phyloP scores from a whole-genome alignment of 2,113 vertebrate genomes.

The Irena cyanogastra region DNA sequence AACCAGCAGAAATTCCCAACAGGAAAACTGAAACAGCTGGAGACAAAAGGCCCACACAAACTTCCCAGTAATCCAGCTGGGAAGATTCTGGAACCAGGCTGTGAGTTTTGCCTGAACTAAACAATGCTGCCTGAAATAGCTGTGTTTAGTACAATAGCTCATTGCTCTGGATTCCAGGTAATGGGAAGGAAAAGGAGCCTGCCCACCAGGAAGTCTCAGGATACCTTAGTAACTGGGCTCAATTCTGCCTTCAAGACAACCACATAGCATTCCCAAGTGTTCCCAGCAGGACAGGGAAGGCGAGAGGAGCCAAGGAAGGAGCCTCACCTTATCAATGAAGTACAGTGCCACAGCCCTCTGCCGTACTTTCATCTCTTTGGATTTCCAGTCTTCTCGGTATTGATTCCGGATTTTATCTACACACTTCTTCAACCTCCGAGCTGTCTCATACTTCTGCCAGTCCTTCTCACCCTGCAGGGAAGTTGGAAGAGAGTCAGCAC shows the following conservation, averaged over 20 bases:
- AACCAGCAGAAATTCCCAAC: conserved; percentile 15
- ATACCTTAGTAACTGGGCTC: neutral
- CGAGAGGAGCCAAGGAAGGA: neutral
- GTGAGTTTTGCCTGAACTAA: conserved; percentile 14
- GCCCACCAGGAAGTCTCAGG: neutral
- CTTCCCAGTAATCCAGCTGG: conserved; percentile 7
- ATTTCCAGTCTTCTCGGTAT: conserved; percentile 96
- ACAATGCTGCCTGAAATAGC: conserved; percentile 51
- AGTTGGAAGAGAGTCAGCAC: neutral
- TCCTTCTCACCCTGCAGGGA: conserved; percentile 89
- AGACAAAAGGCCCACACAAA: conserved; percentile 12
- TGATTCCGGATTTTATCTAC: conserved; percentile 89
- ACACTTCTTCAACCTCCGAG: conserved; percentile 89
- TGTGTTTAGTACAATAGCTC: neutral
- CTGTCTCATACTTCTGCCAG: conserved; percentile 97
- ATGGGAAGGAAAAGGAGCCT: conserved; percentile 35
- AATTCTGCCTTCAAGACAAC: neutral
- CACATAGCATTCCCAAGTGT: neutral
- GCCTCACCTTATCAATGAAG: conserved; percentile 93
- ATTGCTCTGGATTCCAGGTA: conserved; percentile 43
- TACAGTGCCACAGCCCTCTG: conserved; percentile 94
- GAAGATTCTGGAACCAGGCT: neutral
- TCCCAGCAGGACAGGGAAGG: neutral
- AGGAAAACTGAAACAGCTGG: conserved; percentile 30
- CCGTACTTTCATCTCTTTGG: conserved; percentile 95